Conservation (phyloP, 2,888 invertebrate genomes). For the Endomychus coccineus region DNA sequence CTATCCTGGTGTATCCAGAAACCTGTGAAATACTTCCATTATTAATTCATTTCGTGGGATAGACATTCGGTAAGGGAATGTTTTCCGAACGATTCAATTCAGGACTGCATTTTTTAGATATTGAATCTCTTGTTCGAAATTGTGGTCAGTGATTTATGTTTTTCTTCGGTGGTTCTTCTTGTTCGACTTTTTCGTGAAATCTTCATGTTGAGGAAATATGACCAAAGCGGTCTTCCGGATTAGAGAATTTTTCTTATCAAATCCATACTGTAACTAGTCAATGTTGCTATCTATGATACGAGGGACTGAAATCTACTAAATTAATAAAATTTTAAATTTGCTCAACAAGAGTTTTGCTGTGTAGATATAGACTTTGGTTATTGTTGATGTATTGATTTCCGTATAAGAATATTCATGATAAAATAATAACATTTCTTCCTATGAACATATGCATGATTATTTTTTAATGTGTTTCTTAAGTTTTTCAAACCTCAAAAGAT, state of each 20-base stretch:
- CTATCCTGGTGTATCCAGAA: conserved; percentile 1
- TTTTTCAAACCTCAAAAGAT: no score
- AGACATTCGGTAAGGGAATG: neutral
- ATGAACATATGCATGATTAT: no score
- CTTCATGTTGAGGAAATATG: neutral
- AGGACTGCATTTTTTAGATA: neutral
- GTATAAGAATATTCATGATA: no score
- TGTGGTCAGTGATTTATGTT: neutral
- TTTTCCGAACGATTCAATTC: neutral
- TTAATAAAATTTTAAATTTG: no score
- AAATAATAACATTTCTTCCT: no score
- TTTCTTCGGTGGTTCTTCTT: neutral
- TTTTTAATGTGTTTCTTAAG: no score
- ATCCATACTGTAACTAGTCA: no score
- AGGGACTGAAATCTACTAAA: no score
- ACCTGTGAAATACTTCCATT: conserved; percentile 2
- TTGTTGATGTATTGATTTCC: no score
- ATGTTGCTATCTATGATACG: no score
- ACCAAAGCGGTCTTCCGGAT: conserved; percentile 1
- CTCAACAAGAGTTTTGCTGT: no score
- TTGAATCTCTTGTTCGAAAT: neutral
- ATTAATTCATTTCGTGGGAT: neutral
- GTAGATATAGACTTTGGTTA: no score
- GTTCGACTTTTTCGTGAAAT: neutral
- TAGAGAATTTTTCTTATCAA: conserved; percentile 1